These are phyloP conservation scores for Hirtodrosophila duncani DNA, from an alignment of 2,888 invertebrate species.

Conservation along the genomic window DNA sequence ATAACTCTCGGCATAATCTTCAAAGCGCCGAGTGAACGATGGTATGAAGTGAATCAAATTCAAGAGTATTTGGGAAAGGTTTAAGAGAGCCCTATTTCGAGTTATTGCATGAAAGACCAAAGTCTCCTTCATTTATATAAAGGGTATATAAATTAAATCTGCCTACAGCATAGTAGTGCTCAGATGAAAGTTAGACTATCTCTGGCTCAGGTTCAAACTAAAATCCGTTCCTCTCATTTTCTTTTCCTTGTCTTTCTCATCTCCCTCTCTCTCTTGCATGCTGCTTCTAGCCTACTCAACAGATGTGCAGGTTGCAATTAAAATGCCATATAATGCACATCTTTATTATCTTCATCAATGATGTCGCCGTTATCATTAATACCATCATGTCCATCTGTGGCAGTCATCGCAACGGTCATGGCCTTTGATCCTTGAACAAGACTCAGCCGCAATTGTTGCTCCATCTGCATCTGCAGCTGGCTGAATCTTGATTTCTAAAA, in stretches of 20 bases:
- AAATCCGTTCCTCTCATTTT: not conserved
- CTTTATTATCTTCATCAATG: constrained; percentile 60
- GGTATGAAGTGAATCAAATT: too few relatives aligned
- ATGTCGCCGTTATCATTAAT: constrained; percentile 38
- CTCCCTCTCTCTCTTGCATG: constrained; percentile 5
- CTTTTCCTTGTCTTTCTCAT: not conserved
- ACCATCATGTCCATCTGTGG: not conserved
- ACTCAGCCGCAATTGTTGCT: constrained; percentile 17
- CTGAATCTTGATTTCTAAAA: constrained; percentile 16
- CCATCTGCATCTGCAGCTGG: constrained; percentile 10
- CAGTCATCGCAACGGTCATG: constrained; percentile 54
- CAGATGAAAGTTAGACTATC: too few relatives aligned
- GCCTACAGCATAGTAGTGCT: too few relatives aligned
- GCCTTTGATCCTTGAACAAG: constrained; percentile 57
- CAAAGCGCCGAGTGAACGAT: constrained; percentile 62
- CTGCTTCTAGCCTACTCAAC: constrained; percentile 22
- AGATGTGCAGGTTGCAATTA: constrained; percentile 62
- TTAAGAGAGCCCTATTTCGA: too few relatives aligned
- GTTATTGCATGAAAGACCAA: too few relatives aligned
- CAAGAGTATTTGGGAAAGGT: too few relatives aligned
- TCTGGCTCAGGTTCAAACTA: too few relatives aligned
- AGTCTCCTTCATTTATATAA: too few relatives aligned
- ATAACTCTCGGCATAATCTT: constrained; percentile 69
- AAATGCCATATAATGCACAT: constrained; percentile 63
- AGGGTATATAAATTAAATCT: too few relatives aligned